Base-by-base conservation (phyloP, 2,797 vertebrate genomes). In the Threskiornis aethiopicus region DNA sequence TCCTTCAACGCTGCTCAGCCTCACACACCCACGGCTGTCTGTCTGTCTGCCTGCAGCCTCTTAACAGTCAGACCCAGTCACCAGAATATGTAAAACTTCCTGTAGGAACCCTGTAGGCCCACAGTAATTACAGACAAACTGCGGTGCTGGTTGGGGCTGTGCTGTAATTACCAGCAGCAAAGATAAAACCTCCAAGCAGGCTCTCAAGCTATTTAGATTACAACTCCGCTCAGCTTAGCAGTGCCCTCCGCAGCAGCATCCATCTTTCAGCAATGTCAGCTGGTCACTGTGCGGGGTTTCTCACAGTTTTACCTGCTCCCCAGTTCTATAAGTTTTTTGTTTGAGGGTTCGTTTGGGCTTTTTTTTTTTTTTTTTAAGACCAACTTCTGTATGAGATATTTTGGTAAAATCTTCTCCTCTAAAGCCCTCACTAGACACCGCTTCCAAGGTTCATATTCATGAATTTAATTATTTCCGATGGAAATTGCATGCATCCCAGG, bases 381-480 rank as follows among this genome's bases (percentile, higher is more conserved):
- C 3, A 15, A 6, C 35, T 89, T 89, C 44, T n/a, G 3, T 58
- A 29, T 15, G 26, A 80, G 57, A 20, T 46, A 29, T 19, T 72
- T 55, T 28, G 31, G 49, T 65, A 58, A 58, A 62, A 14, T 69
- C 88, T 88, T 85, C 24, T 84, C 19, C 52, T 8, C 15, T 57
- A 44, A 69, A 82, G 26, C 46, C 26, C 24, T 71, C 44, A 31
- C 37, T 44, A 64, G 16, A n/a, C 35, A 26, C 22, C 0, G 0
- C 41, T 84, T 87, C 57, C 59, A 80, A 67, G 62, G 70, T 70
- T 93, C 25, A 58, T 37, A 37, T 22, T 83, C 77, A 46, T n/a
- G 54, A 82, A 66, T 87, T 72, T 84, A n/a, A 65, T 90, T 67
- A 64, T 89, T 91, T 95, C 52, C 14, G 9, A 69, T 52, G 82